Conservation (phyloP, 2,888 invertebrate genomes). For the Entomobrya proxima region DNA sequence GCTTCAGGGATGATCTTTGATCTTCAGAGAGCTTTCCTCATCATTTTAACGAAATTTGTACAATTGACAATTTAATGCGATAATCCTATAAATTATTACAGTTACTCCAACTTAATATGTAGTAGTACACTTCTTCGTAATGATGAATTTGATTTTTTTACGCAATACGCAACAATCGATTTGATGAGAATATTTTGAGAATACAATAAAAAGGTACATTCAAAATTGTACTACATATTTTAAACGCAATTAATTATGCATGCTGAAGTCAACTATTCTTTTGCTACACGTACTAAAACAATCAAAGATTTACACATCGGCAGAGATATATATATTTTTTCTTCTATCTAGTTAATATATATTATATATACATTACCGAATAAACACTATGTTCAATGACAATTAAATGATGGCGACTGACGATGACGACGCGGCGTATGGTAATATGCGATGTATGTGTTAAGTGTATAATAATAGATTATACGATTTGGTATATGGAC, state of each 20-base stretch:
- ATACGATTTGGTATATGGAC: conserved; percentile 31
- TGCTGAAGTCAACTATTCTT: not conserved
- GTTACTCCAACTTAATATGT: no score
- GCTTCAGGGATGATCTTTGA: no score
- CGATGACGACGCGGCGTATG: conserved; percentile 26
- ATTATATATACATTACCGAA: conserved; percentile 8
- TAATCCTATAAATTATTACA: no score
- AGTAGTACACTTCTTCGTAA: no score
- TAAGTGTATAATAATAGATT: not conserved
- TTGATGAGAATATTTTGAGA: not conserved
- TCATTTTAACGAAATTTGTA: no score
- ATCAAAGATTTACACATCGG: not conserved
- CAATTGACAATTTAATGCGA: no score
- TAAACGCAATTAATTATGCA: not conserved
- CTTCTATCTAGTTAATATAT: not conserved
- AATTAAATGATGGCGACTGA: conserved; percentile 35
- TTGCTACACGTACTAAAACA: not conserved
- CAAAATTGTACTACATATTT: conserved; percentile 16
- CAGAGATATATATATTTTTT: not conserved
- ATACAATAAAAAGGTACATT: conserved; percentile 32
- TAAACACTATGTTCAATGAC: conserved; percentile 4
- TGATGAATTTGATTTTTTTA: not conserved
- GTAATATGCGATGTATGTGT: conserved; percentile 19
- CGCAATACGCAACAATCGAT: not conserved
- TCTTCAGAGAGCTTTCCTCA: no score